Conservation (phyloP, 1,140 invertebrate species). For the Planococcus citri region DNA sequence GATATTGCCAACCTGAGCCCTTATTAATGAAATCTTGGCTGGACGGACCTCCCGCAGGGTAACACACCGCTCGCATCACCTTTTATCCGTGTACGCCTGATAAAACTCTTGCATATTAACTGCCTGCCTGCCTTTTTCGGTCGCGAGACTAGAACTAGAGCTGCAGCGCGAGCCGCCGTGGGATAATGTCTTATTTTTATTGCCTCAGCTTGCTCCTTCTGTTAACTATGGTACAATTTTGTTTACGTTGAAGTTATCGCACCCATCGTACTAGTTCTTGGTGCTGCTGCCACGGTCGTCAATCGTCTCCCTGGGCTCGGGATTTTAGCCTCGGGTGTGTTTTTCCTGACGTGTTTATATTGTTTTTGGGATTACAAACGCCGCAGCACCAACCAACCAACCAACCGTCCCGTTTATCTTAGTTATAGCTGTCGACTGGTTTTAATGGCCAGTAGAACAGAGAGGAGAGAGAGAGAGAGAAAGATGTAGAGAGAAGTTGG, state of each 20-base stretch:
- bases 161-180: background rate
- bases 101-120: conserved; percentile 11
- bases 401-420: too few species aligned
- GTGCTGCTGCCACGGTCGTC: too few species aligned
- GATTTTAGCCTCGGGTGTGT: background rate
- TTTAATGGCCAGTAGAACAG: too few species aligned
- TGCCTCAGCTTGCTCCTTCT: background rate
- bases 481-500: too few species aligned
- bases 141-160: too few species aligned
- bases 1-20: background rate
- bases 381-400: too few species aligned
- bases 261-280: background rate
- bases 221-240: background rate
- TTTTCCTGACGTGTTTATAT: background rate
- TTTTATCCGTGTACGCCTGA: conserved; percentile 11
- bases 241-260: background rate
- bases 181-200: conserved; percentile 20
- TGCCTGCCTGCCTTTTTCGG: too few species aligned
- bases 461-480: too few species aligned
- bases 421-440: too few species aligned
- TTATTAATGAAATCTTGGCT: conserved; percentile 15
- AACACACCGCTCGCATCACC: conserved; percentile 15
- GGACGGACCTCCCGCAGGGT: conserved; percentile 14
- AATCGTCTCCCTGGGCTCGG: too few species aligned
- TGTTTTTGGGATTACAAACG: background rate